These are phyloP conservation scores for Amphiura filiformis DNA, from an alignment of 35 echinoderm and acorn worm genomes.

Conservation along the genomic window DNA sequence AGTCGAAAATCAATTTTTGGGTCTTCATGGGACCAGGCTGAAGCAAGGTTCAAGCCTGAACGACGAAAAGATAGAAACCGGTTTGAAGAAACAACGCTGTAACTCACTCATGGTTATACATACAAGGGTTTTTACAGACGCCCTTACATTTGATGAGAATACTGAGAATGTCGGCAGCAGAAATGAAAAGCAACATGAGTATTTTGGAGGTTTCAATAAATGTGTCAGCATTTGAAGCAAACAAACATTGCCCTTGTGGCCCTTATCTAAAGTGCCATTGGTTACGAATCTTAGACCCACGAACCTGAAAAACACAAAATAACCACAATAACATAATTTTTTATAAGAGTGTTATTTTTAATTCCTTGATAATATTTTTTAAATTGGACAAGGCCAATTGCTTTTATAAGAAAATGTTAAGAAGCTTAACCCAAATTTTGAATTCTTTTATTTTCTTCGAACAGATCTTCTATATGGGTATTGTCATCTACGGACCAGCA, in stretches of 20 bases:
- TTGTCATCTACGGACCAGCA: constrained; percentile 56
- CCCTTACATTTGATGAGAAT: background rate
- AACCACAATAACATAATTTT: too few species aligned
- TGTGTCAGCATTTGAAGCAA: too few species aligned
- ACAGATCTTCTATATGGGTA: constrained; percentile 58
- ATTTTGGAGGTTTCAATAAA: too few species aligned
- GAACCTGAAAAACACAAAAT: too few species aligned
- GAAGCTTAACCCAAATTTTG: background rate
- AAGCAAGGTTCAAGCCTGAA: background rate
- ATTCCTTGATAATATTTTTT: background rate
- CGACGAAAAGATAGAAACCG: background rate
- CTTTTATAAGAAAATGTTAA: too few species aligned
- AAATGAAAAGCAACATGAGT: too few species aligned
- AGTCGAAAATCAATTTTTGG: background rate
- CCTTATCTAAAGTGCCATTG: background rate
- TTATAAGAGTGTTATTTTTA: too few species aligned
- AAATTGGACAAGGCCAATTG: too few species aligned
- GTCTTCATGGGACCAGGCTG: background rate
- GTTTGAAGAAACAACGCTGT: background rate
- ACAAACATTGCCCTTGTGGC: too few species aligned
- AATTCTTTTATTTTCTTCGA: constrained; percentile 1
- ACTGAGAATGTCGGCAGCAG: too few species aligned
- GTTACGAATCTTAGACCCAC: background rate
- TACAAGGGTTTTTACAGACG: background rate
- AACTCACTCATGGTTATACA: background rate